A percentile compares a stretch with the other conserved stretches of the same genome.
These are phyloP conservation scores for Leucophenga maculata DNA, from an alignment of 2,888 invertebrate species.

Conservation along the genomic window DNA sequence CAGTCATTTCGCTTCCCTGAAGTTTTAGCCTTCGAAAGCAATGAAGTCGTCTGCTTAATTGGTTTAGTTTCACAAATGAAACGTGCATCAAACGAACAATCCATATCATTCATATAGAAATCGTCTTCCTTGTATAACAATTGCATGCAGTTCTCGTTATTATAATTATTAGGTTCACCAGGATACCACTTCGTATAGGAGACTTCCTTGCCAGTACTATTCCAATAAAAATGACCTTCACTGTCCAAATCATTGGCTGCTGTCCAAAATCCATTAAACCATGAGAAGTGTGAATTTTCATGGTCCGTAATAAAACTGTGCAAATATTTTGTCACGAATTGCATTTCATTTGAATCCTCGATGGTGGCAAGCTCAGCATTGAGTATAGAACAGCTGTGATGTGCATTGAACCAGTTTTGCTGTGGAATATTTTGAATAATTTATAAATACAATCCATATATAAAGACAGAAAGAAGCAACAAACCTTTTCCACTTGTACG, in stretches of 20 bases:
- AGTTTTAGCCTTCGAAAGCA: too few relatives aligned
- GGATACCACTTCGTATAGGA: slow-evolving; percentile 41
- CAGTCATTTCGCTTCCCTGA: too few relatives aligned
- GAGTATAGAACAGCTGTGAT: slow-evolving; percentile 36
- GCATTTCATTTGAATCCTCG: slow-evolving; percentile 35
- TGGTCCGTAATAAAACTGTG: not conserved
- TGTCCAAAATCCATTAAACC: slow-evolving; percentile 29
- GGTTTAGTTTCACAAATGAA: slow-evolving; percentile 9
- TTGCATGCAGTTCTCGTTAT: slow-evolving; percentile 41
- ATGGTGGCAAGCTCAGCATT: slow-evolving; percentile 39
- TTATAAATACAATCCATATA: not conserved
- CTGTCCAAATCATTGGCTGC: slow-evolving; percentile 41
- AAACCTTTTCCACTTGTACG: not conserved
- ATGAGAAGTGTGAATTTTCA: not conserved
- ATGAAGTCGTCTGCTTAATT: too few relatives aligned
- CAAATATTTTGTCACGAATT: slow-evolving; percentile 32
- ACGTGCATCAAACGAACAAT: not conserved
- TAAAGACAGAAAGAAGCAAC: not conserved
- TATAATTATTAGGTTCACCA: slow-evolving; percentile 44
- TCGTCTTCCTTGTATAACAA: slow-evolving; percentile 29
- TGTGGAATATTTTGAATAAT: slow-evolving; percentile 23
- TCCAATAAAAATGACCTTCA: slow-evolving; percentile 43
- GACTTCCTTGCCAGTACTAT: slow-evolving; percentile 40
- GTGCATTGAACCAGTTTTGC: slow-evolving; percentile 43
- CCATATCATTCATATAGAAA: slow-evolving; percentile 11